A percentile compares a stretch with the other conserved stretches of the same genome.
Evolutionary conservation across 2,797 vertebrate genomes (phyloP).

Genomic region (Notoglanidium macrostoma): DNA sequence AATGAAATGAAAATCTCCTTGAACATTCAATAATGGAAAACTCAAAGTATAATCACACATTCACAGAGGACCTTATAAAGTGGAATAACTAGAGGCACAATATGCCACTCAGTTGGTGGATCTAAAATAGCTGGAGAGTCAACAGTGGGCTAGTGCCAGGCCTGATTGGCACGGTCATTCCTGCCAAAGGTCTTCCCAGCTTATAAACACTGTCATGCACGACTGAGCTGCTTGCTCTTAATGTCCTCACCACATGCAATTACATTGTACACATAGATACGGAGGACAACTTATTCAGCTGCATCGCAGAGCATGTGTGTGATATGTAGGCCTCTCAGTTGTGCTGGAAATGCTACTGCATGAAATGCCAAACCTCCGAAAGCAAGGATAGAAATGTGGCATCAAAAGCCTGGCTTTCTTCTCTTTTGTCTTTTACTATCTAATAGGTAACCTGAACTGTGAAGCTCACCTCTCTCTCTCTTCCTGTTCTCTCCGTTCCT

Average conservation of each 20-base stretch:
- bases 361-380: not conserved
- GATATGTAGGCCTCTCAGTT: not conserved
- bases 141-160: conserved; percentile 12
- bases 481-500: conserved; percentile 84
- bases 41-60: conserved; percentile 68
- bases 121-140: conserved; percentile 51
- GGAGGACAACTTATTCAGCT: conserved; percentile 45
- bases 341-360: not conserved
- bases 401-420: not conserved
- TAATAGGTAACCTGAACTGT: not conserved
- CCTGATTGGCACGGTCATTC: conserved; percentile 38
- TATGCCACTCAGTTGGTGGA: not conserved
- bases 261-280: conserved; percentile 21
- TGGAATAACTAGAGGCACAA: not conserved
- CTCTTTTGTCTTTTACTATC: not conserved
- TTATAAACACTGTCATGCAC: conserved; percentile 42
- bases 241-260: conserved; percentile 31
- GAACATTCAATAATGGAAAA: conserved; percentile 23
- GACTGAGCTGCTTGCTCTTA: conserved; percentile 16
- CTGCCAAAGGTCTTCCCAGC: conserved; percentile 32
- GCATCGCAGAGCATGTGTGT: not conserved
- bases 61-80: not conserved
- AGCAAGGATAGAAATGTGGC: not conserved
- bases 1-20: not conserved
- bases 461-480: conserved; percentile 84